Evolutionary conservation across 2,797 vertebrate species (phyloP), one percentile per base, ranked within the genome.

Genomic region (Balearica regulorum): DNA sequence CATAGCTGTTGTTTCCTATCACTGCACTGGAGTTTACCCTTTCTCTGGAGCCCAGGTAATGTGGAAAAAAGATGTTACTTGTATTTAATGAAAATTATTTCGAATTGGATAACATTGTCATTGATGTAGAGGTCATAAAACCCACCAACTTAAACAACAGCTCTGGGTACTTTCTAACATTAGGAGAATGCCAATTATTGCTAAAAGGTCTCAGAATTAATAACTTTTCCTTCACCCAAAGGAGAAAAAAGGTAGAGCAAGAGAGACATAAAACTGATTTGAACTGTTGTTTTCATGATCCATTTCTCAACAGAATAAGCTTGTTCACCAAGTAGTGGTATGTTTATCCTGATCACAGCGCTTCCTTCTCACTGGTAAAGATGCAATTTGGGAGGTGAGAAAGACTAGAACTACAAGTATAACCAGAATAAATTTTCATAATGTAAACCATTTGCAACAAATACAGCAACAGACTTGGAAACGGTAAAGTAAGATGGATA

Each of bases 31-130:
- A 55, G 24, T 13, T 61, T n/a, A 16, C 20, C 35, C 25, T 41
- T 46, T 17, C 31, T 48, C 75, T 37, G 46, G 43, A 51, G 44
- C 26, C 26, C 58, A 43, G 29, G 35, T 18, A 26, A 19, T 2
- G 6, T 14, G 54, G 13, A 11, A 11, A 16, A 35, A 61, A 33
- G 6, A 1, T 0, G 1, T 39, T 60, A 41, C 13, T 25, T 43
- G 25, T n/a, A 25, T 72, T 73, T 41, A 48, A 60, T 51, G 58
- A 26, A 18, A 29, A 24, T 21, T 13, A 14, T 70, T 60, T 65
- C 37, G 77, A 62, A 57, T 29, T 43, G 29, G 18, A 8, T 58
- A 51, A 49, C 10, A 4, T 10, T 29, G 28, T 18, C 49, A 24
- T 29, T 60, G 76, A 33, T 19, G 41, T 18, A 35, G 68, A 76